phyloP scores from a whole-genome alignment of 2,113 vertebrate genomes.

The Poicephalus gulielmi region DNA sequence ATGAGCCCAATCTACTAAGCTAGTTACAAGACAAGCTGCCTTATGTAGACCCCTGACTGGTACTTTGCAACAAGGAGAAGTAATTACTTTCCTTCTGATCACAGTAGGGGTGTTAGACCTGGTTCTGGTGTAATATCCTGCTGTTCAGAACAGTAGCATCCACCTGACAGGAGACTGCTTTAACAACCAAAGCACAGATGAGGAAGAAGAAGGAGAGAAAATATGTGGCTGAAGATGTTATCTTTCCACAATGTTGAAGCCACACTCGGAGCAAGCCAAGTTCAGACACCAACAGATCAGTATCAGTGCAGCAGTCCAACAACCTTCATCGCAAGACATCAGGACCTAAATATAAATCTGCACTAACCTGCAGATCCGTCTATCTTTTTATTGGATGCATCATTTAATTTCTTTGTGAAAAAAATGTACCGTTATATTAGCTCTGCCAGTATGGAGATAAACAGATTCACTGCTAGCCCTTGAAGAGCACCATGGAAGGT shows the following conservation, averaged over 20 bases:
- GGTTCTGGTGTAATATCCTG: neutral
- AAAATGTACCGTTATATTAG: neutral
- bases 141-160: neutral
- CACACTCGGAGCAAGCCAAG: no score
- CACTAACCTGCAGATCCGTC: neutral
- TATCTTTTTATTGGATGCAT: neutral
- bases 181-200: neutral
- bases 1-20: neutral
- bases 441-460: neutral
- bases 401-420: neutral
- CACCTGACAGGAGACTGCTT: neutral
- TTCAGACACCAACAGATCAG: neutral
- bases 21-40: neutral
- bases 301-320: neutral
- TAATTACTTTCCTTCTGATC: neutral
- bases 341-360: neutral
- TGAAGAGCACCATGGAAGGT: neutral
- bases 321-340: neutral
- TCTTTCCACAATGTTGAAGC: neutral
- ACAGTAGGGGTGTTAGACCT: neutral
- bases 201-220: neutral
- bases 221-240: fast-evolving
- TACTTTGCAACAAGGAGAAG: neutral
- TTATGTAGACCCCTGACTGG: fast-evolving
- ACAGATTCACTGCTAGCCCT: neutral